Evolutionary conservation across 2,113 vertebrate species (phyloP).

Genomic region (Salvelinus sp.): DNA sequence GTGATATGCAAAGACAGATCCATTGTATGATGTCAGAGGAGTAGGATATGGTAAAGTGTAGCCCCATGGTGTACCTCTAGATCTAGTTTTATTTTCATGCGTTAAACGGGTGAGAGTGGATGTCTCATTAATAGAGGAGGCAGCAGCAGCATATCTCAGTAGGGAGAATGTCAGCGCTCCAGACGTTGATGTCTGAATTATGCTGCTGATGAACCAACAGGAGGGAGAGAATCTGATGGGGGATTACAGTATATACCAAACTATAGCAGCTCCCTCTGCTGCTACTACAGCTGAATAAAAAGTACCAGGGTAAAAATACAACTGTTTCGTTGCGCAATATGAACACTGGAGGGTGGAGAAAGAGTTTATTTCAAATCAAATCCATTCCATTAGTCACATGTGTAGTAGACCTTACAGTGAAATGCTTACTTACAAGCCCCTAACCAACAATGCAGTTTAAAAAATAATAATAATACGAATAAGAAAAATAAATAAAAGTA

Average conservation of each 20-base stretch:
- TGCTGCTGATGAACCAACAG: conserved; percentile 39
- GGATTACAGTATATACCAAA: conserved; percentile 41
- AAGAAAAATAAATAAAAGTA: no score
- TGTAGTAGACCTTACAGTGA: no score
- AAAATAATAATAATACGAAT: no score
- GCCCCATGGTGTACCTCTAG: conserved; percentile 37
- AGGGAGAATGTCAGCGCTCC: conserved; percentile 56
- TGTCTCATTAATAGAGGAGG: conserved; percentile 65
- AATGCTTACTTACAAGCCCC: no score
- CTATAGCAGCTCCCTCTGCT: conserved; percentile 69
- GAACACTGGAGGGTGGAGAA: not conserved
- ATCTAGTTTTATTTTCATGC: conserved; percentile 64
- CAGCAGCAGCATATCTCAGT: conserved; percentile 48
- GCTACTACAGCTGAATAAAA: conserved; percentile 53
- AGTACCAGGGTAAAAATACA: conserved; percentile 38
- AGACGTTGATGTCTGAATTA: conserved; percentile 76
- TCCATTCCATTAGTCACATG: no score
- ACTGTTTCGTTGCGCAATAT: conserved; percentile 30
- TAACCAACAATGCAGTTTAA: no score
- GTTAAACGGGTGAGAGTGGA: conserved; percentile 71
- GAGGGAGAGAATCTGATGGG: conserved; percentile 58
- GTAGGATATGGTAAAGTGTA: conserved; percentile 48
- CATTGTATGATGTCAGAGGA: conserved; percentile 72
- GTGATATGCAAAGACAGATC: conserved; percentile 76
- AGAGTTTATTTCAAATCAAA: not conserved